Evolutionary conservation across 1,140 invertebrate genomes (phyloP).

Genomic region (Bombus ignitus): DNA sequence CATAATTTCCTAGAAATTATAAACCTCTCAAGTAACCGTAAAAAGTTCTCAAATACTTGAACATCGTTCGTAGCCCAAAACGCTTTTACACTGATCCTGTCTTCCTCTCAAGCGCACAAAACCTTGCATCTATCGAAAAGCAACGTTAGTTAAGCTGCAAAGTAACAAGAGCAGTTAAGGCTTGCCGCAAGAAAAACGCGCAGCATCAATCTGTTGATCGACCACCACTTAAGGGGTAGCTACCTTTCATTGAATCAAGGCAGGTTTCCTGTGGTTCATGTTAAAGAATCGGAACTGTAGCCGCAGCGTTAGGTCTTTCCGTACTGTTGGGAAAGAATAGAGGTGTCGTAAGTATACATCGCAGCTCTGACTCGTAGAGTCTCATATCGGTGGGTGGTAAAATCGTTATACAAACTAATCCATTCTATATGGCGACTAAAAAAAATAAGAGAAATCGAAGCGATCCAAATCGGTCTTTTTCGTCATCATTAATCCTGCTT

Average conservation of each 20-base stretch:
- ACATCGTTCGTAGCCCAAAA: neutral
- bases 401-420: constrained; percentile 2
- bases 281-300: constrained; percentile 97
- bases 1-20: neutral
- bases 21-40: neutral
- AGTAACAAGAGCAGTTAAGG: constrained; percentile 44
- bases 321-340: constrained; percentile 88
- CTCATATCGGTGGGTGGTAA: constrained; percentile 41
- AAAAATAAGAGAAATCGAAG: constrained; percentile 17
- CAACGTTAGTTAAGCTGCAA: constrained; percentile 61
- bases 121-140: neutral
- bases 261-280: constrained; percentile 93
- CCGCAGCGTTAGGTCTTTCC: constrained; percentile 95
- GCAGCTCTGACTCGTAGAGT: constrained; percentile 56
- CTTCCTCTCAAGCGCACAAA: neutral
- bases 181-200: constrained; percentile 34
- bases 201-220: constrained; percentile 53
- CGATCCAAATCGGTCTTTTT: neutral
- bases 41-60: neutral
- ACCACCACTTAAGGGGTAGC: constrained; percentile 66
- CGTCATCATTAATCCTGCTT: neutral
- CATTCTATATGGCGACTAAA: too few species aligned
- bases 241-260: constrained; percentile 90
- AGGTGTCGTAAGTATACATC: constrained; percentile 64
- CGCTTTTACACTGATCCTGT: neutral